These are phyloP conservation scores for Phyllotreta striolata DNA, from an alignment of 2,888 invertebrate genomes.

Conservation along the genomic window DNA sequence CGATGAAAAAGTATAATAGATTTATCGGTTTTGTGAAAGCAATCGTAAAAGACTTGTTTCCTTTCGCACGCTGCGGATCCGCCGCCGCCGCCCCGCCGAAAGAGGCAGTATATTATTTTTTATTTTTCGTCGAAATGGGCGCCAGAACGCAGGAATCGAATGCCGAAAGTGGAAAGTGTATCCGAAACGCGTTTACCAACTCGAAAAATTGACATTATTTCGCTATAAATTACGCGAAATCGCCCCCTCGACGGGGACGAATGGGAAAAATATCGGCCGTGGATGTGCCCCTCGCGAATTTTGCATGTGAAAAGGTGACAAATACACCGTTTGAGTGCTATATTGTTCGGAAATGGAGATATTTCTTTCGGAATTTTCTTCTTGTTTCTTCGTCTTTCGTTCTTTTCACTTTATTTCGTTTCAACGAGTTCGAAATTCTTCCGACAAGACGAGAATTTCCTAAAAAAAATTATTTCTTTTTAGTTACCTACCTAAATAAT, in stretches of 20 bases:
- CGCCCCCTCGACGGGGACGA: conserved; percentile 57
- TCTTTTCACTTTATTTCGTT: conserved; percentile 7
- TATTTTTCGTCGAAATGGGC: conserved; percentile 15
- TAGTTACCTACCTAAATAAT: too few relatives aligned
- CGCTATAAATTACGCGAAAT: conserved; percentile 59
- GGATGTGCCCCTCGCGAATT: conserved; percentile 48
- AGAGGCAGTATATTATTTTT: conserved; percentile 18
- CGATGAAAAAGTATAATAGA: neutral
- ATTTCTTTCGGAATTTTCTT: conserved; percentile 12
- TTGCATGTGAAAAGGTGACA: conserved; percentile 59
- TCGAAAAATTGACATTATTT: conserved; percentile 59
- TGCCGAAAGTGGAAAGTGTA: conserved; percentile 29
- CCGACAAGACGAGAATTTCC: neutral
- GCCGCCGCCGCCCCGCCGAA: neutral
- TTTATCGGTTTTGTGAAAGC: conserved; percentile 14
- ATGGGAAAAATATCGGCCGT: conserved; percentile 54
- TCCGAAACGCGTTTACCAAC: conserved; percentile 44
- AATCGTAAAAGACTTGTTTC: conserved; percentile 14
- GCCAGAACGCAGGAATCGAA: conserved; percentile 15
- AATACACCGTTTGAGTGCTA: conserved; percentile 57
- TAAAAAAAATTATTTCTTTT: too few relatives aligned
- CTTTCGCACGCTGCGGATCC: neutral
- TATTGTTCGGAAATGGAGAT: conserved; percentile 55
- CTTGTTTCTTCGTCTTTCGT: neutral
- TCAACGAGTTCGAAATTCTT: conserved; percentile 1